Conservation (phyloP, 2,113 vertebrate species). For the Chlorocebus sabaeus region DNA sequence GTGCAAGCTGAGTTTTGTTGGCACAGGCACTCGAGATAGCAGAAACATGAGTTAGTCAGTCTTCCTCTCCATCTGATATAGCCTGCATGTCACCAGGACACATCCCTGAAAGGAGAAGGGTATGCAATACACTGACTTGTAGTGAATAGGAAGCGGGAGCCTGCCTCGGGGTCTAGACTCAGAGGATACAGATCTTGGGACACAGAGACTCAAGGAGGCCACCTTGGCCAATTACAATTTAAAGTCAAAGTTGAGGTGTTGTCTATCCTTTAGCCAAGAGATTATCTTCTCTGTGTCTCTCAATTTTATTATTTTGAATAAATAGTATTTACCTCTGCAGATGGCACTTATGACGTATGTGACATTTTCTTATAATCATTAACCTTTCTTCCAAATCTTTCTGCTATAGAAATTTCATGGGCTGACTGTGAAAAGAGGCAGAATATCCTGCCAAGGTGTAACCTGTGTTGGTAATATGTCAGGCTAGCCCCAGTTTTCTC, state of each 20-base stretch:
- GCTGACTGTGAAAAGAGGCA: not conserved
- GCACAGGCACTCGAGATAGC: accelerated
- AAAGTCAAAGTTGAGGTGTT: not conserved
- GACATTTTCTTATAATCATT: not conserved
- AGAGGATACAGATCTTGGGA: not conserved
- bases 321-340: not conserved
- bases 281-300: not conserved
- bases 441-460: not conserved
- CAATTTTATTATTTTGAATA: slow-evolving; percentile 23
- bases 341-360: not conserved
- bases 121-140: not conserved
- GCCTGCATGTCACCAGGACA: not conserved
- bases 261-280: not conserved
- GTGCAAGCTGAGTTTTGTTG: not conserved
- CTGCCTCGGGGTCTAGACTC: accelerated
- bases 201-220: not conserved
- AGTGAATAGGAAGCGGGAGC: not conserved
- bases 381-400: not conserved
- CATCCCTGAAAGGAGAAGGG: not conserved
- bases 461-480: not conserved
- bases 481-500: not conserved
- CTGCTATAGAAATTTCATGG: not conserved
- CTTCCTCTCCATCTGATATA: not conserved
- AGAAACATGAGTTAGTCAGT: not conserved
- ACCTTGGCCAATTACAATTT: not conserved